phyloP scores from a whole-genome alignment of 2,888 invertebrate genomes.

The Agonopterix arenella region DNA sequence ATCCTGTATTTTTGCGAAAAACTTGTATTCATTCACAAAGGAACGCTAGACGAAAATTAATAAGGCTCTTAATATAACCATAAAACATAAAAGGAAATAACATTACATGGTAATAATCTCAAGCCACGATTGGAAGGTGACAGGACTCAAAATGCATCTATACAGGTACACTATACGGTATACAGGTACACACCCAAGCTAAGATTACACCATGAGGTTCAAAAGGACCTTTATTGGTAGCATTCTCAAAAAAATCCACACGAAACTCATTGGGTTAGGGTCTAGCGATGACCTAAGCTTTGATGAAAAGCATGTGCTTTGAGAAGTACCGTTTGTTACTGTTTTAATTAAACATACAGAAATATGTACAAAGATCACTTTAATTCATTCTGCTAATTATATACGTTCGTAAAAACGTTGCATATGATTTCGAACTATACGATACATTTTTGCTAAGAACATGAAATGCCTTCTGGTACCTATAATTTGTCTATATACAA shows the following conservation, averaged over 20 bases:
- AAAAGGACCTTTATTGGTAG: slow-evolving; percentile 11
- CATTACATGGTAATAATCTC: slow-evolving; percentile 3
- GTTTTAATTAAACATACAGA: background rate
- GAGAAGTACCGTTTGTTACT: background rate
- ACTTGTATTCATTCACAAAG: no score
- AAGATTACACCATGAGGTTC: slow-evolving; percentile 10
- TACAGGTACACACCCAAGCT: slow-evolving; percentile 12
- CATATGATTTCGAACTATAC: no score
- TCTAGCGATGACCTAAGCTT: slow-evolving; percentile 28
- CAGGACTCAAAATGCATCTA: slow-evolving; percentile 9
- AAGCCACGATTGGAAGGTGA: slow-evolving; percentile 3
- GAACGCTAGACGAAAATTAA: no score
- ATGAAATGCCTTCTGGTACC: no score
- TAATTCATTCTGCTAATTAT: no score
- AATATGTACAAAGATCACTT: no score
- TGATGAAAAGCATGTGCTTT: slow-evolving; percentile 12
- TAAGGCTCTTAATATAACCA: background rate
- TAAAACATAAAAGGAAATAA: slow-evolving; percentile 4
- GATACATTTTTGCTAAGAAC: no score
- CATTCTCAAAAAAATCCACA: slow-evolving; percentile 17
- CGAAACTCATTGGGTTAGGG: slow-evolving; percentile 23
- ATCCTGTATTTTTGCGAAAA: no score
- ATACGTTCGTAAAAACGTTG: no score
- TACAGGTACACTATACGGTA: slow-evolving; percentile 2
- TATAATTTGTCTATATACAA: no score